Base-by-base conservation (phyloP, 2,113 vertebrate species). In the Gavialis gangeticus region DNA sequence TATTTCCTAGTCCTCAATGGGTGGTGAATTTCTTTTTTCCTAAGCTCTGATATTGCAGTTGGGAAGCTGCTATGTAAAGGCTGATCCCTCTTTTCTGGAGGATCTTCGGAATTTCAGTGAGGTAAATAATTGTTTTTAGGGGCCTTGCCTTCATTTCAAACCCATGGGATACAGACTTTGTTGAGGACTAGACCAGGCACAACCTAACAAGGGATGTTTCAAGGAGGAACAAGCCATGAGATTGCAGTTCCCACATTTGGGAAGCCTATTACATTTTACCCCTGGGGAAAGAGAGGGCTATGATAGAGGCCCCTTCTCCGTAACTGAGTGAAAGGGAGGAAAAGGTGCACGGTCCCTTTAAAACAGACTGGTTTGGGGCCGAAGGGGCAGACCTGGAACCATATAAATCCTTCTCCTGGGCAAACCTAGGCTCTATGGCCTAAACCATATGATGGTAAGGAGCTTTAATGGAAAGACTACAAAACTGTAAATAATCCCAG, bases 1-100 rank as follows among this genome's bases (percentile, higher is more conserved):
- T 14, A 81, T 59, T 0, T 1, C 75, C 90, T 63, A 0, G 0
- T 57, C 78, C 75, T 6, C 12, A 10, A 28, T 2, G 2, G 21
- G 22, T 81, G 64, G 75, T 87, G 80, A 27, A 14, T 88, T 1
- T 30, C 85, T 84, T 84, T 58, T 82, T 6, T 62, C 17, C 22
- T 11, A 17, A 9, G 12, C 56, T 6, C 28, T 60, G n/a, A 24
- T 24, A 34, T 56, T 10, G 4, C 2, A 2, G 37, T 59, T 55
- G 4, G 56, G 30, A 37, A 27, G 30, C 19, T 34, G 19, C 19
- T 34, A 34, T 18, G 18, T 69, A 69, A 69, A 67, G 30, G 13
- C 7, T 21, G 8, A 17, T 22, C 37, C 37, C 30, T 30, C 30
- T 30, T 21, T 69, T 69, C 19, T 30, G 37, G 22, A 69, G 18